phyloP scores from a whole-genome alignment of 2,888 invertebrate species.

The Pocota personata region DNA sequence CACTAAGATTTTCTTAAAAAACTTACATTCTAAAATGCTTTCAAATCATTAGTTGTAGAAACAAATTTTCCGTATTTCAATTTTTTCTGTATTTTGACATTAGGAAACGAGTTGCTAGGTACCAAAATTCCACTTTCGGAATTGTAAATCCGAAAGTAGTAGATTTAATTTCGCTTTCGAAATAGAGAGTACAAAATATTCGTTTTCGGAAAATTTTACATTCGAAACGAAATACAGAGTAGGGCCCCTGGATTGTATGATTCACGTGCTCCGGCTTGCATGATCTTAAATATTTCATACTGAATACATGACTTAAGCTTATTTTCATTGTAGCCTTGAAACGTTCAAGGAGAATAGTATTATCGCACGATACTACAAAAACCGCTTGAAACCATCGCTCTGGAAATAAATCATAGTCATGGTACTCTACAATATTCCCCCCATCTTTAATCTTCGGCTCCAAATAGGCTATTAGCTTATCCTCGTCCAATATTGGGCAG shows the following conservation, averaged over 20 bases:
- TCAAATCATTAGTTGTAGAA: no score
- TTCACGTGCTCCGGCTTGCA: conserved; percentile 94
- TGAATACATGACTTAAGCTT: conserved; percentile 97
- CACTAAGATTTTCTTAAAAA: no score
- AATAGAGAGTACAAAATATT: no score
- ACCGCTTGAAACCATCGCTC: conserved; percentile 98
- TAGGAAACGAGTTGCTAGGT: no score
- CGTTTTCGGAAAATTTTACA: no score
- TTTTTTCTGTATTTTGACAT: no score
- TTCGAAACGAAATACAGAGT: no score
- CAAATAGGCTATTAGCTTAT: conserved; percentile 94
- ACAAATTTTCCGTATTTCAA: no score
- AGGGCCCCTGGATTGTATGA: conserved; percentile 92
- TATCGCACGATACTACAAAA: conserved; percentile 95
- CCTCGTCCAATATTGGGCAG: conserved; percentile 96
- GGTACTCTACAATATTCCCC: conserved; percentile 97
- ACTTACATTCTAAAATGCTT: no score
- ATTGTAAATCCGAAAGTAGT: no score
- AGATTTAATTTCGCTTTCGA: no score
- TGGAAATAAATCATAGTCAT: conserved; percentile 98
- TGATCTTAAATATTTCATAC: conserved; percentile 98
- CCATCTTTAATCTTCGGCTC: conserved; percentile 92
- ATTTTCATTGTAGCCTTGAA: conserved; percentile 91
- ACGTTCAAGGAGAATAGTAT: conserved; percentile 93
- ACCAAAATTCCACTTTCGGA: no score